A percentile compares a stretch with the other conserved stretches of the same genome.
phyloP scores from a whole-genome alignment of 1,140 invertebrate genomes.

The Aphelinus atriplicis region DNA sequence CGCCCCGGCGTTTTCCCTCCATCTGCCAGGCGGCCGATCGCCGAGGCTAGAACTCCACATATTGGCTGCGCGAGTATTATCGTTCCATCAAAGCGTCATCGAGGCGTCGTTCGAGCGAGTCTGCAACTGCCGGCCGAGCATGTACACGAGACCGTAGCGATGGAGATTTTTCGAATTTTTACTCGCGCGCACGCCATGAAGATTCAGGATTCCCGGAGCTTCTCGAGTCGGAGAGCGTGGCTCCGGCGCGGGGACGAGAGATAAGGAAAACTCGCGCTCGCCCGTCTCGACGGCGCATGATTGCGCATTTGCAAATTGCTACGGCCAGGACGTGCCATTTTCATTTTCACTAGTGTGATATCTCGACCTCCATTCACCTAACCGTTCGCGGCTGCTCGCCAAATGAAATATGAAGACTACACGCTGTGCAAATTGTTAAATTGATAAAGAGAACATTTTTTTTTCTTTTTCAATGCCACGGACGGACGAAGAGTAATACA shows the following conservation, averaged over 20 bases:
- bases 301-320: conserved; percentile 36
- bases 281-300: conserved; percentile 8
- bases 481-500: too few relatives aligned
- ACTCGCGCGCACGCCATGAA: not conserved
- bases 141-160: not conserved
- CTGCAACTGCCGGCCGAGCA: not conserved
- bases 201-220: too few relatives aligned
- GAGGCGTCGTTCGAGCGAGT: not conserved
- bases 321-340: conserved; percentile 13
- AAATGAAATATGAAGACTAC: too few relatives aligned
- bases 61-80: conserved; percentile 49
- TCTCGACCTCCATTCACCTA: not conserved
- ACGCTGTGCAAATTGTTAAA: too few relatives aligned
- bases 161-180: conserved; percentile 27
- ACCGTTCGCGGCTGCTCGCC: too few relatives aligned
- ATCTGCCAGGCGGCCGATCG: too few relatives aligned
- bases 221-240: too few relatives aligned
- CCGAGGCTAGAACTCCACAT: conserved; percentile 35
- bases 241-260: not conserved
- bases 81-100: conserved; percentile 46
- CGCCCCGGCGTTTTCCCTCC: too few relatives aligned
- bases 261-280: not conserved
- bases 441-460: too few relatives aligned
- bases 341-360: conserved; percentile 26
- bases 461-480: too few relatives aligned